A percentile compares a stretch with the other conserved stretches of the same genome.
Evolutionary conservation across 2,888 invertebrate species (phyloP).

Genomic region (Scaptomyza caliginosa): DNA sequence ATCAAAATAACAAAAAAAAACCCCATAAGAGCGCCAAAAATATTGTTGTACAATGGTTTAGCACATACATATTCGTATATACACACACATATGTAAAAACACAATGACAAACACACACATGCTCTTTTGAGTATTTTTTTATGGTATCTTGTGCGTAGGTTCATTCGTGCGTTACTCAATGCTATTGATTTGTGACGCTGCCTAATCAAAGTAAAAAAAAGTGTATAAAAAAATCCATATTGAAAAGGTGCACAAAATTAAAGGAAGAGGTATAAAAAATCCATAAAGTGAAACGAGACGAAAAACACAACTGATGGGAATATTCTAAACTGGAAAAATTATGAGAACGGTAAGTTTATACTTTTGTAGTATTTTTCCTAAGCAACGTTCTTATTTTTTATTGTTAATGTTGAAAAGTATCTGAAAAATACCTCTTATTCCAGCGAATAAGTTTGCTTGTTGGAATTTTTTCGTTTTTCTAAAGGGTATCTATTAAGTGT

Average conservation of each 20-base stretch:
- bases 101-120: constrained; percentile 14
- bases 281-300: constrained; percentile 44
- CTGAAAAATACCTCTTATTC: too few relatives aligned
- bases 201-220: constrained; percentile 49
- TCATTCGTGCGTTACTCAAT: constrained; percentile 62
- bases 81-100: constrained; percentile 7
- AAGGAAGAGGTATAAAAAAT: constrained; percentile 45
- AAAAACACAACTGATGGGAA: constrained; percentile 5
- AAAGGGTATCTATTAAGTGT: too few relatives aligned
- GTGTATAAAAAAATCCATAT: constrained; percentile 25
- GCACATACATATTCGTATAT: constrained; percentile 64
- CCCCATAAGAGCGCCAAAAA: constrained; percentile 55
- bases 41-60: constrained; percentile 72
- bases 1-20: constrained; percentile 55
- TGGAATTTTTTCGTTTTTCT: not conserved
- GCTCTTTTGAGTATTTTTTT: constrained; percentile 45
- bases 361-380: too few relatives aligned
- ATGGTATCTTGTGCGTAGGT: constrained; percentile 61
- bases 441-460: too few relatives aligned
- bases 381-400: too few relatives aligned
- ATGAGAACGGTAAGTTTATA: too few relatives aligned
- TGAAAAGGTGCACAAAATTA: constrained; percentile 62
- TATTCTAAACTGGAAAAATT: constrained; percentile 10
- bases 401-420: too few relatives aligned
- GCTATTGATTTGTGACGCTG: constrained; percentile 73